Percentiles rank a stretch among this genome's conserved stretches.
Conservation (phyloP, 37 sponge, comb jelly and placozoan species). For the Agelas oroides region DNA sequence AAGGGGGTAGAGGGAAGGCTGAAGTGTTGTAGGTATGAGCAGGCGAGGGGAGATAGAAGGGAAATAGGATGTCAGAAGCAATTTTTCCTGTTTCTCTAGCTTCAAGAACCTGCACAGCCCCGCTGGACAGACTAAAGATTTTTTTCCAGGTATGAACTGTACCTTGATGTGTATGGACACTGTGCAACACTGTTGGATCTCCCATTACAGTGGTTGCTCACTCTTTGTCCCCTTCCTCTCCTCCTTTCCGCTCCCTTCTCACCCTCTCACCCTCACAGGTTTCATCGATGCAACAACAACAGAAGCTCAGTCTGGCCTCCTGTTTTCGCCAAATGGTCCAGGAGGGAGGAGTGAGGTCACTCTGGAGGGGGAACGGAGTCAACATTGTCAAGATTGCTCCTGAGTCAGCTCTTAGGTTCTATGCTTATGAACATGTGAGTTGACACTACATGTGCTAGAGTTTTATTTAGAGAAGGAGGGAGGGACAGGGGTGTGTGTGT, state of each 20-base stretch:
- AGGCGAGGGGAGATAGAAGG: too few species aligned
- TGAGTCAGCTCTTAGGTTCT: constrained; percentile 95
- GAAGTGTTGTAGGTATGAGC: too few species aligned
- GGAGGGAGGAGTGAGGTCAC: constrained; percentile 91
- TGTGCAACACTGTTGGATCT: too few species aligned
- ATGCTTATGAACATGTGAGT: constrained; percentile 89
- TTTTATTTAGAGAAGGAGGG: too few species aligned
- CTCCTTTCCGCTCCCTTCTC: background rate
- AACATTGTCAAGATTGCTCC: constrained; percentile 98
- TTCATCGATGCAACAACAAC: constrained; percentile 67
- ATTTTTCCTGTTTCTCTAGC: constrained; percentile 39
- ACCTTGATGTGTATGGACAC: too few species aligned
- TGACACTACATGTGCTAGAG: background rate
- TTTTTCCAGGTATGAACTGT: constrained; percentile 77
- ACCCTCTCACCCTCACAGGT: constrained; percentile 17
- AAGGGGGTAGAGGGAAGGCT: too few species aligned
- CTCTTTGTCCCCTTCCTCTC: too few species aligned
- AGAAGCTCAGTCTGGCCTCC: constrained; percentile 65
- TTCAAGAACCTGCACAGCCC: constrained; percentile 94
- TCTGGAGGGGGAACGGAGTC: constrained; percentile 99
- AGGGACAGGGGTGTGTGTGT: too few species aligned
- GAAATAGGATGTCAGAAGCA: too few species aligned
- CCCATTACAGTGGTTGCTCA: too few species aligned
- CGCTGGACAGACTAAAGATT: constrained; percentile 95
- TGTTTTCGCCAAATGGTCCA: constrained; percentile 85